Base-by-base conservation (phyloP, 35 echinoderm and acorn worm species). In the Acanthaster planci region DNA sequence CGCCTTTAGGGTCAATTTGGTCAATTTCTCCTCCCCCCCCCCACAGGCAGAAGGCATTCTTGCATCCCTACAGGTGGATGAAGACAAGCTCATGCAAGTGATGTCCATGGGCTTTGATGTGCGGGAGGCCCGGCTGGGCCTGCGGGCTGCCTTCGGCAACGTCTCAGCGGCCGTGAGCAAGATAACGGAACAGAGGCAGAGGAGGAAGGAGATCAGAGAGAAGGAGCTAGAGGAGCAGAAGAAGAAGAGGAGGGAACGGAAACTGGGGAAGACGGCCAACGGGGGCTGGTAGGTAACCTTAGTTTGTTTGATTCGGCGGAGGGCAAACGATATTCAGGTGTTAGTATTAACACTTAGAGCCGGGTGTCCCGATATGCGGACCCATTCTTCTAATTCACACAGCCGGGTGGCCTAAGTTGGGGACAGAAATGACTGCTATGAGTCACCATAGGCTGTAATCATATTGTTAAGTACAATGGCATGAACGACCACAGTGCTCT, bases 191-290 rank as follows among this genome's bases (percentile, higher is more conserved):
- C 87, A 89, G 78, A 85, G 88, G 76, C 88, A 93, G 35, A 88
- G 89, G 53, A 91, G 79, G 50, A 85, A 94, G 78, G 81, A 91
- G 23, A 88, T 94, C 21, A 77, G 77, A 9, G 67, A 93, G 40
- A 93, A 92, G 80, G 92, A 99, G 78, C 76, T 80, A 54, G 86
- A 94, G 51, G 89, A 99, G 76, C 32, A 38, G 16, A 91, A 80
- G 68, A 93, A 86, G 52, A 89, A 59, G 57, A 86, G 82, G 39
- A 2, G 80, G 38, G 79, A 85, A 32, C 85, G 82, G 77, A 86
- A 42, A 40, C 53, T 99, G 31, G 96, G 96, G 15, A 99, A 99
- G 87, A 88, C 96, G 32, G 81, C 92, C 8, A 87, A 99, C 93
- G 96, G 95, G 60, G 57, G 90, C 78, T 91, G 89, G 96, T 99